Percentiles rank a stretch among this genome's conserved stretches.
phyloP scores from a whole-genome alignment of 1,140 invertebrate genomes.

The Palaemon carinicauda region DNA sequence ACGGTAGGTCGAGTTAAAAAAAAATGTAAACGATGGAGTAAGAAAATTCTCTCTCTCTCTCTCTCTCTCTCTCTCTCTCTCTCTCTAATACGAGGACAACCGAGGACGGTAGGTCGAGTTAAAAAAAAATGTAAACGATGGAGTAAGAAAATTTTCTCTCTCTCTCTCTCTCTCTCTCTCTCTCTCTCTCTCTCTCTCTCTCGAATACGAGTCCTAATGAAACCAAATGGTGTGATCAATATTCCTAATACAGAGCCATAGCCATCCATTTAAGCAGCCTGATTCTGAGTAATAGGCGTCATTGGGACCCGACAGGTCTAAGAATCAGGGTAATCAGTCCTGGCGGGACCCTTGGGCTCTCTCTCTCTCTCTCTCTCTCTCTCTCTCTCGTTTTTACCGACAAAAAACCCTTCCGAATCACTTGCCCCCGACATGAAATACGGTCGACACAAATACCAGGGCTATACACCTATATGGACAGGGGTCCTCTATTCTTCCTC shows the following conservation, averaged over 20 bases:
- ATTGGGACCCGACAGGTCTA: slow-evolving; percentile 51
- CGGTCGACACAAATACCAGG: not conserved
- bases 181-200: slow-evolving; percentile 39
- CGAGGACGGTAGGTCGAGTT: not conserved
- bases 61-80: too few relatives aligned
- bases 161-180: too few relatives aligned
- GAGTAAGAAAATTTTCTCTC: slow-evolving; percentile 11
- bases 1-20: not conserved
- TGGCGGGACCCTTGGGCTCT: slow-evolving; percentile 31
- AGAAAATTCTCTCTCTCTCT: not conserved
- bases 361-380: too few relatives aligned
- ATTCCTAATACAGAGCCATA: slow-evolving; percentile 55
- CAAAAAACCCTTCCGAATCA: slow-evolving; percentile 32
- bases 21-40: not conserved
- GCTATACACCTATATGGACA: too few relatives aligned
- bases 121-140: slow-evolving; percentile 41
- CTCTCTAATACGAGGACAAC: too few relatives aligned
- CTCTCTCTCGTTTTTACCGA: slow-evolving; percentile 35
- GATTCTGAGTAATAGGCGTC: slow-evolving; percentile 53
- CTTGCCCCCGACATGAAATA: slow-evolving; percentile 48
- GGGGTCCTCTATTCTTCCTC: too few relatives aligned
- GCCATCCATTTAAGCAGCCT: slow-evolving; percentile 53
- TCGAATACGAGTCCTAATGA: slow-evolving; percentile 54
- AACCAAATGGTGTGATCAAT: slow-evolving; percentile 55
- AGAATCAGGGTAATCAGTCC: slow-evolving; percentile 55